A percentile compares a stretch with the other conserved stretches of the same genome.
These are phyloP conservation scores for Cataglyphis altisquamis DNA, from an alignment of 2,888 invertebrate genomes.

Conservation along the genomic window DNA sequence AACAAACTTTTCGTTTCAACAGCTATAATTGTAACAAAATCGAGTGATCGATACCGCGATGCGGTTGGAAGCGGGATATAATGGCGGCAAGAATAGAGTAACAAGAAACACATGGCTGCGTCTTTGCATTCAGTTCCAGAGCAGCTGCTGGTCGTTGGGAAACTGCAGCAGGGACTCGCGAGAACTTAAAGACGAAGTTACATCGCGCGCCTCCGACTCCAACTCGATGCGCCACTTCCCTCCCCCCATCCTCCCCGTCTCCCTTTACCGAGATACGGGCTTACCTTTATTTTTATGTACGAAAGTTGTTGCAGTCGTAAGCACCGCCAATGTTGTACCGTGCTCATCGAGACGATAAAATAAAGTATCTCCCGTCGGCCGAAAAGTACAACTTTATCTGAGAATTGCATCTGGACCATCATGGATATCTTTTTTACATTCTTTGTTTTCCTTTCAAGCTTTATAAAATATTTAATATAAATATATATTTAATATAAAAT, in stretches of 20 bases:
- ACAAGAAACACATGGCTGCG: conserved; percentile 52
- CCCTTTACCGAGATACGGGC: conserved; percentile 65
- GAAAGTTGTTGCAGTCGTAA: conserved; percentile 61
- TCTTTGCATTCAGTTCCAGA: conserved; percentile 51
- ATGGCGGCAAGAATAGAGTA: conserved; percentile 50
- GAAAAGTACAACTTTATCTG: conserved; percentile 42
- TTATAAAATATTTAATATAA: not conserved
- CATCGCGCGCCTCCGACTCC: conserved; percentile 65
- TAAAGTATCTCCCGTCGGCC: conserved; percentile 38
- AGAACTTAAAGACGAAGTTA: conserved; percentile 72
- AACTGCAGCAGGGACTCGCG: conserved; percentile 55
- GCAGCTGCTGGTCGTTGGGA: conserved; percentile 62
- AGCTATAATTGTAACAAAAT: conserved; percentile 29
- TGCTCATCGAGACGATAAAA: conserved; percentile 51
- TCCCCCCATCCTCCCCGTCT: not conserved
- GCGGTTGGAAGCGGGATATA: conserved; percentile 46
- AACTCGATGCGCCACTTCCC: conserved; percentile 64
- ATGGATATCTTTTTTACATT: conserved; percentile 12
- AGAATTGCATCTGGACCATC: conserved; percentile 13
- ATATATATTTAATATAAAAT: no score
- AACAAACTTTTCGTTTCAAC: not conserved
- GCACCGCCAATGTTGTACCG: conserved; percentile 50
- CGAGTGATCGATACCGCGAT: conserved; percentile 38
- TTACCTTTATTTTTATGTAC: conserved; percentile 78
- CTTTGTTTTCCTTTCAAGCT: not conserved